Percentiles rank a stretch among this genome's conserved stretches.
phyloP scores from a whole-genome alignment of 2,113 vertebrate genomes.

The Stercorarius parasiticus region DNA sequence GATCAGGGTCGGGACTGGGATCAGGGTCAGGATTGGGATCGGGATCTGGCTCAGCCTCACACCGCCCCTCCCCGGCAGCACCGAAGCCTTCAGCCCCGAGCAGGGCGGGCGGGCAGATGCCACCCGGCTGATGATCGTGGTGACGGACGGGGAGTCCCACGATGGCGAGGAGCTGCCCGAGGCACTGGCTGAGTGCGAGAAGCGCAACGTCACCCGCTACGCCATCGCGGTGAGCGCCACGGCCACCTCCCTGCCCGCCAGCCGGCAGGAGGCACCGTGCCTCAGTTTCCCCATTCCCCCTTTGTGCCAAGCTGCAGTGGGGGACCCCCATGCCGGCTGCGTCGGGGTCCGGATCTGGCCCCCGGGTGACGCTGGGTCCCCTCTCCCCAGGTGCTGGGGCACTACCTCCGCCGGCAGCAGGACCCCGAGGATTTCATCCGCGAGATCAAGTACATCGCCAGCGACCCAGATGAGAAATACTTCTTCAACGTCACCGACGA shows the following conservation, averaged over 20 bases:
- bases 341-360: rapidly evolving
- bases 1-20: rapidly evolving
- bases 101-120: constrained; percentile 85
- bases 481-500: constrained; percentile 97
- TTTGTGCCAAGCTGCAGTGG: rapidly evolving
- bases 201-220: constrained; percentile 87
- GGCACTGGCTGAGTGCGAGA: constrained; percentile 83
- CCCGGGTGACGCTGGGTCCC: background rate
- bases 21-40: background rate
- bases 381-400: constrained; percentile 84
- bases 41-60: background rate
- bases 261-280: background rate
- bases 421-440: constrained; percentile 90
- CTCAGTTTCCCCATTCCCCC: background rate
- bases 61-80: constrained; percentile 63
- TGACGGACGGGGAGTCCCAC: constrained; percentile 95
- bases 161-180: constrained; percentile 88
- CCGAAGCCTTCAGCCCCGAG: constrained; percentile 86
- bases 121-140: constrained; percentile 90
- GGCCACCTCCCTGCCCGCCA: rapidly evolving
- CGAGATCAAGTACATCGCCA: constrained; percentile 93
- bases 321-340: background rate
- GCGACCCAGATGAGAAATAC: constrained; percentile 89
- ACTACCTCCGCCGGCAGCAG: constrained; percentile 91
- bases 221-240: constrained; percentile 85